Base-by-base conservation (phyloP, 2,113 vertebrate genomes). In the Elgaria multicarinata region DNA sequence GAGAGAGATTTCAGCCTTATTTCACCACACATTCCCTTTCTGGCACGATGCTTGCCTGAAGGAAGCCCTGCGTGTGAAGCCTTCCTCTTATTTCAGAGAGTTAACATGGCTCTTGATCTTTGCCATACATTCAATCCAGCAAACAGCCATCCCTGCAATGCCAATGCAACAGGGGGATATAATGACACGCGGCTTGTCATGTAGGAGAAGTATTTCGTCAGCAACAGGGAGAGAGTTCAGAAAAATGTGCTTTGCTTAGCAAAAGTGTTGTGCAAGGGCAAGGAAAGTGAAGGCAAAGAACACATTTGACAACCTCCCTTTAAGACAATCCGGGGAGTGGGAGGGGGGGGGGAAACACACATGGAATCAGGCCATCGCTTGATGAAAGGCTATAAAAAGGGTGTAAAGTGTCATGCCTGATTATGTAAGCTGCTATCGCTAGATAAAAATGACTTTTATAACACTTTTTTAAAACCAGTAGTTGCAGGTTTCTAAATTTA, bases 221-320 rank as follows among this genome's bases (percentile, higher is more conserved):
- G 92, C 90, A 90, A 79, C 83, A 81, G 28, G 39, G 83, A 83
- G 90, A 85, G 89, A 92, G 91, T 93, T 92, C 94, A 92, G 93
- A 93, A 94, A 62, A 95, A 58, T 82, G 36, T 72, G 87, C 69
- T 16, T 80, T 84, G 78, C 89, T 93, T 81, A 87, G 90, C 91
- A 89, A 69, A 76, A 85, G 10, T 83, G 44, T 96, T 96, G 94
- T 89, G 92, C 89, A 96, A 96, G 16, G 90, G 79, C 93, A 95
- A 92, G 89, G 91, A 95, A 93, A 96, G 92, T 58, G 83, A 94
- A 95, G 93, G 92, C 94, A 95, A 96, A 96, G 95, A 95, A 92
- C 94, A 93, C 92, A 86, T 94, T 94, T 93, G 91, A 94, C 90
- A 96, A 95, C 93, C 87, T 42, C 18, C 74, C 74, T 87, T 62